These are phyloP conservation scores for Clunio marinus DNA, from an alignment of 2,888 invertebrate genomes.

Conservation along the genomic window DNA sequence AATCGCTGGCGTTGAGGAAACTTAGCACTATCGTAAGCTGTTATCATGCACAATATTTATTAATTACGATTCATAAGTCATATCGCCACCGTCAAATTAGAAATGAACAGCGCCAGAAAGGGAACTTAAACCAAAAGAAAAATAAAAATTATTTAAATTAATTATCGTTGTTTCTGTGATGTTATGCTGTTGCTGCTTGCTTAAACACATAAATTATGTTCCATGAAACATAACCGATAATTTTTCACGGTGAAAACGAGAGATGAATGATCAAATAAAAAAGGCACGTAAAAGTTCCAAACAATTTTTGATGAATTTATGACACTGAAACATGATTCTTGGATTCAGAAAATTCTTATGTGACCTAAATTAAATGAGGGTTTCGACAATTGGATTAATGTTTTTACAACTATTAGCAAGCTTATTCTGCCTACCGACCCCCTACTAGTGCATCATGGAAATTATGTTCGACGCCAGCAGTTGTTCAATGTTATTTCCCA, in stretches of 20 bases:
- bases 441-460: no score
- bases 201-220: constrained; percentile 29
- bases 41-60: constrained; percentile 7
- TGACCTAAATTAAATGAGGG: no score
- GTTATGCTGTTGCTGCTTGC: constrained; percentile 23
- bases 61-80: constrained; percentile 37
- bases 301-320: constrained; percentile 27
- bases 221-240: constrained; percentile 25
- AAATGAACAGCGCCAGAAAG: constrained; percentile 1
- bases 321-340: constrained; percentile 21
- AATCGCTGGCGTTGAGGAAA: background rate
- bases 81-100: constrained; percentile 34
- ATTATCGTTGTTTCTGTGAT: constrained; percentile 31
- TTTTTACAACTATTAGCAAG: no score
- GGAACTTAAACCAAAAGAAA: constrained; percentile 14
- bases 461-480: no score
- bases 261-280: background rate
- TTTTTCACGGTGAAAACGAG: constrained; percentile 11
- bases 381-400: no score
- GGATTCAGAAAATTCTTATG: no score
- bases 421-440: no score
- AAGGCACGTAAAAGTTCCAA: constrained; percentile 3
- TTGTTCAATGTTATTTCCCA: no score
- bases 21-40: background rate
- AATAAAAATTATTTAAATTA: constrained; percentile 34